Percentiles rank a stretch among this genome's conserved stretches.
Evolutionary conservation across 2,888 invertebrate species (phyloP).

Genomic region (Oligia fasciuncula): DNA sequence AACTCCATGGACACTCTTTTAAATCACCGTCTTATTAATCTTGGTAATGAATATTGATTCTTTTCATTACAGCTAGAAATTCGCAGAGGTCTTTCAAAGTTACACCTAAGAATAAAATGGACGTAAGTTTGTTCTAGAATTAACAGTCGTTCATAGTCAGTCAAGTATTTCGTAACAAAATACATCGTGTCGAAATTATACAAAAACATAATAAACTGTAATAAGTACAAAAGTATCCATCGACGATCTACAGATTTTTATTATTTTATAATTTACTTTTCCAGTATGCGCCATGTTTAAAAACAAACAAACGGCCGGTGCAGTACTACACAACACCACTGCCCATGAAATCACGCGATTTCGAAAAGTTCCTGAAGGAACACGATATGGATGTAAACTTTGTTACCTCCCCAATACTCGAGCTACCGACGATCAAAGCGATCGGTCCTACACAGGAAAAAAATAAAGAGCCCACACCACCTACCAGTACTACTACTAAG

Average conservation of each 20-base stretch:
- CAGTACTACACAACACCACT: constrained; percentile 80
- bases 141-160: too few relatives aligned
- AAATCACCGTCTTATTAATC: too few relatives aligned
- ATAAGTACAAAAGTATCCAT: neutral
- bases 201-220: neutral
- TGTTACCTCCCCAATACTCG: constrained; percentile 72
- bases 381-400: constrained; percentile 76
- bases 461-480: neutral
- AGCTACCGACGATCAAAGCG: constrained; percentile 42
- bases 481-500: too few relatives aligned
- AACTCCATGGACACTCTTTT: too few relatives aligned
- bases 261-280: neutral
- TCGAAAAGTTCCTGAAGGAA: constrained; percentile 78
- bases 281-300: constrained; percentile 66
- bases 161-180: neutral
- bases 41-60: too few relatives aligned
- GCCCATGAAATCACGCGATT: constrained; percentile 78
- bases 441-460: neutral
- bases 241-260: constrained; percentile 17
- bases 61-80: constrained; percentile 40
- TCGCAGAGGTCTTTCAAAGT: neutral
- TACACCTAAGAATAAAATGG: neutral
- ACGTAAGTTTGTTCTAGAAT: constrained; percentile 15
- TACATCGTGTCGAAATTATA: neutral
- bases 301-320: constrained; percentile 71